Conservation (phyloP, 2,113 vertebrate genomes). For the Larimichthys polyactis region DNA sequence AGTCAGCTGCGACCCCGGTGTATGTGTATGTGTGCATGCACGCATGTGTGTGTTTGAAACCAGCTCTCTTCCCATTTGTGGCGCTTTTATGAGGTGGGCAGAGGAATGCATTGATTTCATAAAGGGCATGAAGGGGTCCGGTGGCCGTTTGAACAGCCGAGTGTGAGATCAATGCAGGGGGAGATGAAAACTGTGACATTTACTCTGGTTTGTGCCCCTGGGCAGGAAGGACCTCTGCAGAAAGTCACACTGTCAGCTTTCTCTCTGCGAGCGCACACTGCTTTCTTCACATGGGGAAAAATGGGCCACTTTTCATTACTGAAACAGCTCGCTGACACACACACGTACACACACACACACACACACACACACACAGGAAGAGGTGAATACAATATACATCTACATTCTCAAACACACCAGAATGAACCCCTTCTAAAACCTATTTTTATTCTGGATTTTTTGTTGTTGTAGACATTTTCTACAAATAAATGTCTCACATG, state of each 20-base stretch:
- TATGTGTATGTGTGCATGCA: background rate
- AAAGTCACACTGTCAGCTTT: constrained; percentile 60
- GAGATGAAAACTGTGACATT: constrained; percentile 77
- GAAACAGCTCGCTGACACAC: constrained; percentile 25
- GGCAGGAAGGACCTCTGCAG: constrained; percentile 62
- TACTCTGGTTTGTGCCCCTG: constrained; percentile 67
- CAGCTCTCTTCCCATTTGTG: constrained; percentile 39
- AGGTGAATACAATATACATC: constrained; percentile 17
- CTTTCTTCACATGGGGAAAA: constrained; percentile 9
- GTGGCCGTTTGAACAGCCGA: constrained; percentile 66
- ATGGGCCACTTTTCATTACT: constrained; percentile 41
- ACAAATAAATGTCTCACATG: too few species aligned
- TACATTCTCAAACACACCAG: background rate
- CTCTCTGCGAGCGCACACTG: constrained; percentile 13
- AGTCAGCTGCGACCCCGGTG: constrained; percentile 29
- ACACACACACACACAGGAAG: constrained; percentile 18
- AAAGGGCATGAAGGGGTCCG: constrained; percentile 75
- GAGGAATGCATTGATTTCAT: constrained; percentile 76
- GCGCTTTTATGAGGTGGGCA: constrained; percentile 71
- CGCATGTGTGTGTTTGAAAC: background rate
- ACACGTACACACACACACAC: constrained; percentile 13
- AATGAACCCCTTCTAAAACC: background rate
- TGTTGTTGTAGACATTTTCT: too few species aligned
- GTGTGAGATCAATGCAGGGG: constrained; percentile 69
- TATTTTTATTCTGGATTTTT: too few species aligned